These are phyloP conservation scores for Synergus gifuensis DNA, from an alignment of 2,888 invertebrate species.

Conservation along the genomic window DNA sequence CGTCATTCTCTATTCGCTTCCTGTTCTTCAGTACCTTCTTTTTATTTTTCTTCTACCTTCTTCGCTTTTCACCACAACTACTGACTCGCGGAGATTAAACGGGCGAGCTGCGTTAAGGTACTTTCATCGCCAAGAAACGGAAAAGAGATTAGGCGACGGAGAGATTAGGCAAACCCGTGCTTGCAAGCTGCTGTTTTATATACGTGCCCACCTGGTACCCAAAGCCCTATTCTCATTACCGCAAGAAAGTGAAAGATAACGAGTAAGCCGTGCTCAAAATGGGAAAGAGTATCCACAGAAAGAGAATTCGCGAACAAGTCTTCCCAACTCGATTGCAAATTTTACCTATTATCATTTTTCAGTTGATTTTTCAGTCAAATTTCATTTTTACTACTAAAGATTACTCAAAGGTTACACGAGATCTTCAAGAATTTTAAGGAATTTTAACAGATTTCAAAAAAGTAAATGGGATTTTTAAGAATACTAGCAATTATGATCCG, in stretches of 20 bases:
- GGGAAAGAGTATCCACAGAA: slow-evolving; percentile 6
- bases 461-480: too few relatives aligned
- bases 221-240: slow-evolving; percentile 51
- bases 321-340: slow-evolving; percentile 2
- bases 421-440: not conserved
- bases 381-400: not conserved
- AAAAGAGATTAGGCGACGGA: slow-evolving; percentile 51
- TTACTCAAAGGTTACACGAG: not conserved
- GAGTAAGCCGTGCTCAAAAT: slow-evolving; percentile 32
- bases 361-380: not conserved
- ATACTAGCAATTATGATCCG: too few relatives aligned
- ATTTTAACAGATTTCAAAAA: too few relatives aligned
- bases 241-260: slow-evolving; percentile 41
- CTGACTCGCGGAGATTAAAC: slow-evolving; percentile 66
- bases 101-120: slow-evolving; percentile 70
- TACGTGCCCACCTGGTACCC: slow-evolving; percentile 63
- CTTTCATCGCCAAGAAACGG: slow-evolving; percentile 65
- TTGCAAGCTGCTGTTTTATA: slow-evolving; percentile 67
- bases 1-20: slow-evolving; percentile 52
- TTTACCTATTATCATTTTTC: slow-evolving; percentile 16
- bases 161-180: slow-evolving; percentile 69
- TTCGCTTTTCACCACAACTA: slow-evolving; percentile 45
- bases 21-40: slow-evolving; percentile 51
- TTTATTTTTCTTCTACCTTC: slow-evolving; percentile 46
- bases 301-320: slow-evolving; percentile 22